phyloP scores from a whole-genome alignment of 2,888 invertebrate genomes.

The Acronicta leporina region DNA sequence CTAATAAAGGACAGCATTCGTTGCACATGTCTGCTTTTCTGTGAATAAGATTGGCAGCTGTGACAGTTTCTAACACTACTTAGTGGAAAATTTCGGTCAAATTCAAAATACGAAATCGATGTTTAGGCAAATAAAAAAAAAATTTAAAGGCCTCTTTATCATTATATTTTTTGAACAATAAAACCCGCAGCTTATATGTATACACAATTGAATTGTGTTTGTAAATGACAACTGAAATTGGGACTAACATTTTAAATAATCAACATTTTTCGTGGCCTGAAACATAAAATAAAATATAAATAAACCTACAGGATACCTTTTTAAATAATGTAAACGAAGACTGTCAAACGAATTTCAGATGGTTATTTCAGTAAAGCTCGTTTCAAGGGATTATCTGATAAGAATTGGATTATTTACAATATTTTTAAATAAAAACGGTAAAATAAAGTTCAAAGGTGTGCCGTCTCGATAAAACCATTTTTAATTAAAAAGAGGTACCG shows the following conservation, averaged over 20 bases:
- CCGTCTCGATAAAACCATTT: conserved; percentile 2
- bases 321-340: conserved; percentile 3
- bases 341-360: conserved; percentile 23
- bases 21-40: conserved; percentile 20
- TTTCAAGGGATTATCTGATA: conserved; percentile 29
- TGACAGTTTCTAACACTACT: conserved; percentile 11
- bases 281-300: conserved; percentile 1
- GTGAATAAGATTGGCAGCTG: conserved; percentile 40
- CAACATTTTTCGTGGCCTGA: neutral
- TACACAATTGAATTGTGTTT: neutral
- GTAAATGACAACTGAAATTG: neutral
- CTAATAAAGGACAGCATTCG: conserved; percentile 10
- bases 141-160: no score
- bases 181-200: neutral
- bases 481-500: no score
- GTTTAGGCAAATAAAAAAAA: neutral
- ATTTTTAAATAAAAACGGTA: conserved; percentile 17
- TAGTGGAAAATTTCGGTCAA: neutral
- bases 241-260: neutral
- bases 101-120: neutral
- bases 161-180: no score
- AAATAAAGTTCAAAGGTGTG: conserved; percentile 15
- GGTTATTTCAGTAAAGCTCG: conserved; percentile 17
- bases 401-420: conserved; percentile 8
- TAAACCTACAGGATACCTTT: neutral